Conservation (phyloP, 64 coral and sea anemone species). For the Cladopsammia gracilis region DNA sequence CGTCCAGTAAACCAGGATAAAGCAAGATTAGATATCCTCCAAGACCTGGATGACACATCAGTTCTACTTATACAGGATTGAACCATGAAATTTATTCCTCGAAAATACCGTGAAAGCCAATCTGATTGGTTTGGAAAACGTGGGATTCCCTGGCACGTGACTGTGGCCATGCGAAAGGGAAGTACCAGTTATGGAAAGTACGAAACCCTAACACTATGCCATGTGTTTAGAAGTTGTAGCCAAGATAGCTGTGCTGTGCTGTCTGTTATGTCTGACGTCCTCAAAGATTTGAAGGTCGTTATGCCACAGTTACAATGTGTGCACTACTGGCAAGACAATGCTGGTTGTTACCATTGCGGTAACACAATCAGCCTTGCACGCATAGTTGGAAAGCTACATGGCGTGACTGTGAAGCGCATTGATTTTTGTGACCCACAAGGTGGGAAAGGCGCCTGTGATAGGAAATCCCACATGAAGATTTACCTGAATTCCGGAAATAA, state of each 20-base stretch:
- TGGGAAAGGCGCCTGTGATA: conserved; percentile 38
- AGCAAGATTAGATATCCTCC: conserved; percentile 6
- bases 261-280: too few relatives aligned
- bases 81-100: conserved; percentile 30
- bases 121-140: conserved; percentile 26
- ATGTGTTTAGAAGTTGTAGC: too few relatives aligned
- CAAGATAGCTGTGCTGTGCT: too few relatives aligned
- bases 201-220: too few relatives aligned
- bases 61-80: conserved; percentile 16
- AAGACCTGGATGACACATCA: conserved; percentile 2
- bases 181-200: too few relatives aligned
- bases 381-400: background rate
- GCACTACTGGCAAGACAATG: too few relatives aligned
- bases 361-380: background rate
- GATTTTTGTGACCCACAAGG: conserved; percentile 52
- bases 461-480: conserved; percentile 43
- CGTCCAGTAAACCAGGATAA: conserved; percentile 7
- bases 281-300: too few relatives aligned
- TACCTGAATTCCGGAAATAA: too few relatives aligned
- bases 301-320: too few relatives aligned
- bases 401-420: conserved; percentile 12
- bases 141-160: conserved; percentile 4
- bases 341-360: too few relatives aligned
- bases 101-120: conserved; percentile 43
- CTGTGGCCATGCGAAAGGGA: background rate